Base-by-base conservation (phyloP, 2,113 vertebrate genomes). In the Galemys pyrenaicus region DNA sequence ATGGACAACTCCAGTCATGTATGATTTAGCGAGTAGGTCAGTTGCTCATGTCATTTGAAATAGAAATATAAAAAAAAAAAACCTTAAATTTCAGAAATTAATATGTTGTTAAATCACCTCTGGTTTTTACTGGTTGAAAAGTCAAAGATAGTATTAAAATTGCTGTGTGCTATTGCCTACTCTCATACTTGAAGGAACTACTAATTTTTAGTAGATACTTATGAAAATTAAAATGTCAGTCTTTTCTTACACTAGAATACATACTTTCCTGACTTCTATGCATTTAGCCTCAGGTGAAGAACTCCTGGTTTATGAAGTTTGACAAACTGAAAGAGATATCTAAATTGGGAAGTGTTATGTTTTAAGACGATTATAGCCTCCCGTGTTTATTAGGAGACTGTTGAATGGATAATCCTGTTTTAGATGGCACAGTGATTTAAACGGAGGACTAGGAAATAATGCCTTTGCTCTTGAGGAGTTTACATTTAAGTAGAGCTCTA, bases 181-280 rank as follows among this genome's bases (percentile, higher is more conserved):
- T 35, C 86, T 91, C 65, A 64, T 73, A 86, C 46, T 51, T 32
- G 13, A 92, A 81, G 58, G 16, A 87, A 80, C 87, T 65, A 44
- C 44, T 95, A 84, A 78, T 82, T 87, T 71, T 89, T 22, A 13
- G 28, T 78, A 73, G 44, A 56, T 2, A 2, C 19, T 75, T 82
- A 56, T 82, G 6, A 73, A 89, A 87, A 83, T 73, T 78, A 68
- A 81, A 79, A 41, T 58, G 3, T 67, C 6, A 39, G 2, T 39
- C 30, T 79, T 93, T 94, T 28, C 4, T 28, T 37, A 64, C 28
- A 4, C 3, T 22, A 12, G n/a, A 95, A 5, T 9, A 51, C 22
- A 65, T 44, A 30, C 12, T 5, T 62, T 13, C 39, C 41, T 51
- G n/a, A 90, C 58, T 91, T 75, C 39, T 41, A 35, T 71, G 16